These are phyloP conservation scores for Aphelocoma coerulescens DNA, from an alignment of 2,113 vertebrate species.

Conservation along the genomic window DNA sequence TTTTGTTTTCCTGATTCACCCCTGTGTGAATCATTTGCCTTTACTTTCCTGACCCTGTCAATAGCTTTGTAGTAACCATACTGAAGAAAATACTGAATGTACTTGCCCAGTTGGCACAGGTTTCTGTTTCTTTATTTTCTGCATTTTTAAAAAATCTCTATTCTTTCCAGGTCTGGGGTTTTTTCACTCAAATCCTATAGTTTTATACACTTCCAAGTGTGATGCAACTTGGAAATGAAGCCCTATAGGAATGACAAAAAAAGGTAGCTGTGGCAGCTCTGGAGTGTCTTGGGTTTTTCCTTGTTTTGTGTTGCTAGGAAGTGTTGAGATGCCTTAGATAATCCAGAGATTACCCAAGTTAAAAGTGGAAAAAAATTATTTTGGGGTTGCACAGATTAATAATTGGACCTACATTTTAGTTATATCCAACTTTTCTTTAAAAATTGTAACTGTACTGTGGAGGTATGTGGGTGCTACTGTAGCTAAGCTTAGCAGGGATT, in stretches of 20 bases:
- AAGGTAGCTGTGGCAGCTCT: not conserved
- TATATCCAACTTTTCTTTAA: not conserved
- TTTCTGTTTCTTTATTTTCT: not conserved
- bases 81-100: not conserved
- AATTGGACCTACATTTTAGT: not conserved
- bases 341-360: not conserved
- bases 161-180: not conserved
- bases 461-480: not conserved
- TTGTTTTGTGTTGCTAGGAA: not conserved
- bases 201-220: not conserved
- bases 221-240: not conserved
- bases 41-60: not conserved
- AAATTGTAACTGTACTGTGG: not conserved
- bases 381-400: not conserved
- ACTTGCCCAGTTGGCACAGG: not conserved
- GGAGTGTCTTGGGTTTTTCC: fast-evolving
- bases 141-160: fast-evolving
- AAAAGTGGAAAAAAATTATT: not conserved
- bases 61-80: not conserved
- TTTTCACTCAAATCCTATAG: not conserved
- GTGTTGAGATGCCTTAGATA: not conserved
- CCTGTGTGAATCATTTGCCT: not conserved
- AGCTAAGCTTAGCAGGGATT: not conserved
- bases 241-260: not conserved
- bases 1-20: not conserved